These are phyloP conservation scores for Polymixis lichenea DNA, from an alignment of 2,888 invertebrate species.

Conservation along the genomic window DNA sequence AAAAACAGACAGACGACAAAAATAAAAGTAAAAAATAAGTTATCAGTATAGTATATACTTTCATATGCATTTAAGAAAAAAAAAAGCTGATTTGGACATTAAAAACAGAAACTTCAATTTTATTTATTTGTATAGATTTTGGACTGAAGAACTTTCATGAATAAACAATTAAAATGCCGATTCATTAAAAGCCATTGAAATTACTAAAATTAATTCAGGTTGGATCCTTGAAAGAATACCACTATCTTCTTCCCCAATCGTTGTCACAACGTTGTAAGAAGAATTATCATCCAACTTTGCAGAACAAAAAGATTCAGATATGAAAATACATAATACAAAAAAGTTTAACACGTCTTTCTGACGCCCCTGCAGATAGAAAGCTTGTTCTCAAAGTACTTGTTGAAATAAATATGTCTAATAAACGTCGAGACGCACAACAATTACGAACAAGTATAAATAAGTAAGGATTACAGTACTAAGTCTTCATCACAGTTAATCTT, in stretches of 20 bases:
- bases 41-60: no score
- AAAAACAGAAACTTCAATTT: no score
- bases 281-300: conserved; percentile 20
- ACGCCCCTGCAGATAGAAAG: conserved; percentile 1
- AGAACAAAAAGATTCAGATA: conserved; percentile 12
- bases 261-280: neutral
- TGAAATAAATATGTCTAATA: conserved; percentile 50
- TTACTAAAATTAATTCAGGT: neutral
- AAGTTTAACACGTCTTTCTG: conserved; percentile 20
- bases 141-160: no score
- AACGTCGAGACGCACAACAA: conserved; percentile 39
- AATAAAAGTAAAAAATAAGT: no score
- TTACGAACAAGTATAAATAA: conserved; percentile 50
- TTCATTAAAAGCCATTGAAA: neutral
- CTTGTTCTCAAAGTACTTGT: conserved; percentile 35
- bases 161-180: neutral
- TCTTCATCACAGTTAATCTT: conserved; percentile 52
- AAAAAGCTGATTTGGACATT: no score
- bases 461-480: conserved; percentile 40
- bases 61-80: no score
- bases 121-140: no score
- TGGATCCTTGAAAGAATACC: neutral
- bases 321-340: conserved; percentile 29
- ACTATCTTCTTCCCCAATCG: neutral
- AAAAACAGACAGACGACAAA: no score